phyloP scores from a whole-genome alignment of 1,140 invertebrate genomes.

The Palaemon carinicauda region DNA sequence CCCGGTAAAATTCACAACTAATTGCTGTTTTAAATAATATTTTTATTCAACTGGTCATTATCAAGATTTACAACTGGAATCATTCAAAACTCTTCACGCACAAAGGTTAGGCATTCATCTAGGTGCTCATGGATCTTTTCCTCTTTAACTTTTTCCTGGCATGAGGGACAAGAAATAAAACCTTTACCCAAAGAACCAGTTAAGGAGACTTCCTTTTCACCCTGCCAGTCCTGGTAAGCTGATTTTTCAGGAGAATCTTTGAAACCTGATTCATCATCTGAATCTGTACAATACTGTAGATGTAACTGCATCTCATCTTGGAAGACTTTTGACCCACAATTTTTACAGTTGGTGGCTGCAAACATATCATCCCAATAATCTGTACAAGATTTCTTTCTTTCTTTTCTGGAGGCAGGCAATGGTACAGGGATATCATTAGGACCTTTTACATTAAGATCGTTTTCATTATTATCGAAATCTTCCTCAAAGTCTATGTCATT shows the following conservation, averaged over 20 bases:
- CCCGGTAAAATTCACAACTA: too few species aligned
- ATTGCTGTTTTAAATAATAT: too few species aligned
- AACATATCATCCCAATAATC: background rate
- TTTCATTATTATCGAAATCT: background rate
- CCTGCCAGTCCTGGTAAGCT: background rate
- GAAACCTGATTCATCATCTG: background rate
- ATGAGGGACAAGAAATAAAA: conserved; percentile 29
- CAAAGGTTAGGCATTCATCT: conserved; percentile 9
- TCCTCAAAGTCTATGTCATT: conserved; percentile 10
- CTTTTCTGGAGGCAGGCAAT: background rate
- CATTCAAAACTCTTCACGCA: conserved; percentile 16
- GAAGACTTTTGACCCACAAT: conserved; percentile 6
- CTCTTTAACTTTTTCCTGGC: background rate
- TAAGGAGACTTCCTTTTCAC: background rate
- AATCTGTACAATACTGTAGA: conserved; percentile 17
- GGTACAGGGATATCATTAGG: background rate
- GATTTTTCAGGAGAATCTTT: background rate
- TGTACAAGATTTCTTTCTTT: background rate
- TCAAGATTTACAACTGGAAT: too few species aligned
- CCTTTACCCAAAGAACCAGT: background rate
- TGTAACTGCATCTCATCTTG: conserved; percentile 16
- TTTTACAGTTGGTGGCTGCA: background rate
- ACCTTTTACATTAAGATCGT: background rate
- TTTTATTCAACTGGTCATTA: too few species aligned
- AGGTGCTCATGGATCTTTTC: conserved; percentile 4